phyloP scores from a whole-genome alignment of 23 tunicate species.

The Styela clava region DNA sequence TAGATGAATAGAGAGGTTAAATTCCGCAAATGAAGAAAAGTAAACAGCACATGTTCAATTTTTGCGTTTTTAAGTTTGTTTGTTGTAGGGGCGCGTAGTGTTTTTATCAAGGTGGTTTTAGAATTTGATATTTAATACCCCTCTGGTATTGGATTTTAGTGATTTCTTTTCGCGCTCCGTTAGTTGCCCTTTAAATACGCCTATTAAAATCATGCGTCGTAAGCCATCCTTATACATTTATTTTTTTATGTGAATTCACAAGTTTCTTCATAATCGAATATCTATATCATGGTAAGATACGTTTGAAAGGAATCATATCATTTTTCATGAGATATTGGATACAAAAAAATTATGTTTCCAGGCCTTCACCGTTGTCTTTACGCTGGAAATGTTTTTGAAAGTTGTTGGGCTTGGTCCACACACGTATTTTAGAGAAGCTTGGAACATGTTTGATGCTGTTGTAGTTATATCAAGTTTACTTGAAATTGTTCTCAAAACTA shows the following conservation, averaged over 20 bases:
- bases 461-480: slow-evolving; percentile 83
- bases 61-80: background rate
- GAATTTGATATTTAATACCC: background rate
- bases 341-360: slow-evolving; percentile 39
- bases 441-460: slow-evolving; percentile 92
- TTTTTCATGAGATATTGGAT: too few species aligned
- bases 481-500: slow-evolving; percentile 48
- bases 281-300: too few species aligned
- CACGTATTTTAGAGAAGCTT: slow-evolving; percentile 71
- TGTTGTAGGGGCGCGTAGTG: background rate
- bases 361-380: slow-evolving; percentile 89
- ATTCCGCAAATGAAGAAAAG: background rate
- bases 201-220: background rate
- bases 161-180: background rate
- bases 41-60: background rate
- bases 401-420: slow-evolving; percentile 88
- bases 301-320: too few species aligned
- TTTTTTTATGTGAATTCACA: too few species aligned
- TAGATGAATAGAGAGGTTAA: background rate
- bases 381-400: slow-evolving; percentile 89
- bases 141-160: background rate
- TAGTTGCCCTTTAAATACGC: background rate
- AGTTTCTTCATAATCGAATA: too few species aligned
- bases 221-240: background rate
- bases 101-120: background rate